phyloP scores from a whole-genome alignment of 2,113 vertebrate genomes.

The Chaetops frenatus region DNA sequence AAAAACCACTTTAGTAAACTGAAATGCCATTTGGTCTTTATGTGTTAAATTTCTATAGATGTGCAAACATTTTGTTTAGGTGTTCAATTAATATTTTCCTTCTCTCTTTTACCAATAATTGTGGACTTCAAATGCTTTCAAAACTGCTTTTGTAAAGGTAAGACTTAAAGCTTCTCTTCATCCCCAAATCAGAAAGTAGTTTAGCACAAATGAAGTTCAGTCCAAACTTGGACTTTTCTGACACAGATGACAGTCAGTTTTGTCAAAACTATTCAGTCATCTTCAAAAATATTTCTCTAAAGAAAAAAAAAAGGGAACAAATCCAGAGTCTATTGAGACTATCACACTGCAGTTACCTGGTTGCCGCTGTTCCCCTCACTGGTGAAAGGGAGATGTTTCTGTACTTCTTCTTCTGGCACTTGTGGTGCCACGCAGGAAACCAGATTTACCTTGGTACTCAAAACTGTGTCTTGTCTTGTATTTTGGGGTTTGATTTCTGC shows the following conservation, averaged over 20 bases:
- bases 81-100: neutral
- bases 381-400: neutral
- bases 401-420: neutral
- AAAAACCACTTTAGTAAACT: neutral
- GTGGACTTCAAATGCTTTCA: neutral
- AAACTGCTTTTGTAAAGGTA: neutral
- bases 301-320: neutral
- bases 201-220: neutral
- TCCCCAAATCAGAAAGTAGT: neutral
- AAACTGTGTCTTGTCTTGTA: neutral
- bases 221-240: neutral
- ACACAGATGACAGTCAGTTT: neutral
- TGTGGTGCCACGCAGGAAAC: neutral
- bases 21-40: neutral
- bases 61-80: neutral
- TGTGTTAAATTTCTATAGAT: neutral
- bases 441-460: neutral
- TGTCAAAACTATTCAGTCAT: too few relatives aligned
- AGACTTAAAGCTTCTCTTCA: neutral
- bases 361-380: neutral
- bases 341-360: neutral
- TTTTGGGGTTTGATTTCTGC: neutral
- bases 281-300: neutral
- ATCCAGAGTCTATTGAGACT: neutral
- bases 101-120: neutral